Evolutionary conservation across 2,888 invertebrate genomes (phyloP).

Genomic region (Ectemnius continuus): DNA sequence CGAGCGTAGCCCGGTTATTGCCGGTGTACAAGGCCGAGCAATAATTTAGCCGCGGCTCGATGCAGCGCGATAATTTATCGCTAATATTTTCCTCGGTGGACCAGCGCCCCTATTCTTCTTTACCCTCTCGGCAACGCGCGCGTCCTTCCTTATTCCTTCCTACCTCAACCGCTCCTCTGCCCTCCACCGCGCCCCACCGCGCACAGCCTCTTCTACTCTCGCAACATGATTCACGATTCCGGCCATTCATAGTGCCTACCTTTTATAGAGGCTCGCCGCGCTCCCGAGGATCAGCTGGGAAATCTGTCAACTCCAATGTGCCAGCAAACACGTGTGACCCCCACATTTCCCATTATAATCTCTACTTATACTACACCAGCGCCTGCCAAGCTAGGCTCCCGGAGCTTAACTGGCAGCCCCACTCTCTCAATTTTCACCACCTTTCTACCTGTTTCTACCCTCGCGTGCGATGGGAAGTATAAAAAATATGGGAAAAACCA

Average conservation of each 20-base stretch:
- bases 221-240: conserved; percentile 56
- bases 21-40: conserved; percentile 50
- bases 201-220: conserved; percentile 30
- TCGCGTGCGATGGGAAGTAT: no score
- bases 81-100: conserved; percentile 61
- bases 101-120: conserved; percentile 45
- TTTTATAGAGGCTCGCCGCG: conserved; percentile 39
- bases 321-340: background rate
- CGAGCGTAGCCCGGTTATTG: conserved; percentile 54
- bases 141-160: background rate
- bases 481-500: no score
- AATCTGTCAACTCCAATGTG: conserved; percentile 2
- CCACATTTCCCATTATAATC: no score
- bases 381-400: no score
- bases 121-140: background rate
- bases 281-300: conserved; percentile 18
- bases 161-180: no score
- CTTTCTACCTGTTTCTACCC: no score
- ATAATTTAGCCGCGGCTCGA: conserved; percentile 60
- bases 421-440: no score
- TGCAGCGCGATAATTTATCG: conserved; percentile 64
- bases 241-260: conserved; percentile 41
- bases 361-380: no score
- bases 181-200: background rate
- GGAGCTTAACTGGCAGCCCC: no score